Conservation (phyloP, 2,113 vertebrate genomes). For the Pagrus major region DNA sequence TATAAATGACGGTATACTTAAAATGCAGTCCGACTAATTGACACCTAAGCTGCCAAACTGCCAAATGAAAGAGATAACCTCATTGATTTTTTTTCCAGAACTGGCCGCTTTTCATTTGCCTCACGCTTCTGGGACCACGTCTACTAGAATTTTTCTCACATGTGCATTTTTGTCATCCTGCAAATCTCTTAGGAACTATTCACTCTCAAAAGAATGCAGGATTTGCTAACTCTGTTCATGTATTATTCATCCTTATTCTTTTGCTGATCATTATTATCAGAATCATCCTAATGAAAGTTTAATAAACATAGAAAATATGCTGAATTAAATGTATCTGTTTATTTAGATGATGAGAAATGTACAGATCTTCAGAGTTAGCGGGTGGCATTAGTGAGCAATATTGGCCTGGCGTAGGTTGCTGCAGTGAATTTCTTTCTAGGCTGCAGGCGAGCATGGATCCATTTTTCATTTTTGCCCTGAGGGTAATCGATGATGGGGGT, state of each 20-base stretch:
- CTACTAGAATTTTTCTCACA: neutral
- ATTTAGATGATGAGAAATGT: conserved; percentile 22
- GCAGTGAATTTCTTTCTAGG: conserved; percentile 54
- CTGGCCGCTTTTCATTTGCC: neutral
- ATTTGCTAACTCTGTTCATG: neutral
- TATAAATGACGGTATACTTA: conserved; percentile 12
- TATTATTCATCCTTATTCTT: neutral
- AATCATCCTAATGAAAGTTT: neutral
- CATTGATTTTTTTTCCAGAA: conserved; percentile 10
- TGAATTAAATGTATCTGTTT: neutral
- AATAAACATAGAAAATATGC: neutral
- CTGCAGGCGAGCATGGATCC: conserved; percentile 65
- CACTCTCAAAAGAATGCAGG: neutral
- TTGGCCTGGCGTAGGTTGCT: conserved; percentile 40
- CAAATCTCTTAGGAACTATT: neutral
- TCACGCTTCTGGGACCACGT: neutral
- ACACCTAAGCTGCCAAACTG: conserved; percentile 17
- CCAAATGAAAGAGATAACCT: neutral
- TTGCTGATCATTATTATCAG: neutral
- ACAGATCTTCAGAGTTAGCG: conserved; percentile 13
- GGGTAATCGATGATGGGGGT: conserved; percentile 77
- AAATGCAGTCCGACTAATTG: conserved; percentile 18
- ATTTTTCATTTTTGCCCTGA: conserved; percentile 79
- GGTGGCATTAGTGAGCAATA: conserved; percentile 45
- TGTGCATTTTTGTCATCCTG: neutral